A percentile compares a stretch with the other conserved stretches of the same genome.
Evolutionary conservation across 2,797 vertebrate species (phyloP).

Genomic region (Pampus argenteus): DNA sequence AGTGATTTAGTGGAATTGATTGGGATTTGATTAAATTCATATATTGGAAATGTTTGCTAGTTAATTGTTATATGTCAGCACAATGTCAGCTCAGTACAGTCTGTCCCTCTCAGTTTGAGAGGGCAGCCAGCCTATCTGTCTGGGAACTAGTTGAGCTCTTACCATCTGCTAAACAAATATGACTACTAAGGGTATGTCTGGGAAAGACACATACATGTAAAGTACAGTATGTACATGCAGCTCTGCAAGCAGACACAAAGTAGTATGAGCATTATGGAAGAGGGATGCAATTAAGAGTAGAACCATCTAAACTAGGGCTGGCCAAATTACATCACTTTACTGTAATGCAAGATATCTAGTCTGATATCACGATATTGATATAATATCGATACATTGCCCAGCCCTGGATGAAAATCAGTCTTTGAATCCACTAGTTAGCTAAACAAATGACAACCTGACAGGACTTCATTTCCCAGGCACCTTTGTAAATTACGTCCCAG

Average conservation of each 20-base stretch:
- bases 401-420: too few relatives aligned
- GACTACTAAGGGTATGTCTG: conserved; percentile 23
- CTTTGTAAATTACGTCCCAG: not conserved
- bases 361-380: too few relatives aligned
- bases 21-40: not conserved
- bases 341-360: too few relatives aligned
- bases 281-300: too few relatives aligned
- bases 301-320: not conserved
- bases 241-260: not conserved
- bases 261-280: not conserved
- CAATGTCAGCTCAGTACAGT: conserved; percentile 15
- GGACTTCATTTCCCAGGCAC: conserved; percentile 28
- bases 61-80: conserved; percentile 45
- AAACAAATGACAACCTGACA: not conserved
- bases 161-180: conserved; percentile 49
- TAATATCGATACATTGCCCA: too few relatives aligned
- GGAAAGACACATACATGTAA: conserved; percentile 17
- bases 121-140: conserved; percentile 3
- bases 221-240: not conserved
- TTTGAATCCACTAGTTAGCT: not conserved
- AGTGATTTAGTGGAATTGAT: not conserved
- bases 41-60: not conserved
- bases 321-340: too few relatives aligned
- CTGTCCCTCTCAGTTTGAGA: not conserved
- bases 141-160: conserved; percentile 41